phyloP scores from a whole-genome alignment of 2,888 invertebrate genomes.

The Cheilosia impressa region DNA sequence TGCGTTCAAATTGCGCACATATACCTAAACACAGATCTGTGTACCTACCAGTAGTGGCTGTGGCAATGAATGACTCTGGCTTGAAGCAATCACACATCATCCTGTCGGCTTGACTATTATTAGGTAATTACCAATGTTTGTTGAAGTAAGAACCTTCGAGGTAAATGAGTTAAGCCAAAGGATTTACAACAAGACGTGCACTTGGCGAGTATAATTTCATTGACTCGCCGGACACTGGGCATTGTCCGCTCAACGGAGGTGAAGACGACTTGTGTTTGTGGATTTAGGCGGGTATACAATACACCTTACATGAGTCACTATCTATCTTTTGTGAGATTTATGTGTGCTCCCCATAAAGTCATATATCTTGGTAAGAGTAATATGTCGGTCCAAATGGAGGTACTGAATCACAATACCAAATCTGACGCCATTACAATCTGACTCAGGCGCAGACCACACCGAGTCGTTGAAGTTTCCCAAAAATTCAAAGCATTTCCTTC shows the following conservation, averaged over 20 bases:
- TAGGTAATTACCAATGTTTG: constrained; percentile 75
- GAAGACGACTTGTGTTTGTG: not conserved
- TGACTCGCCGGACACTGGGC: constrained; percentile 45
- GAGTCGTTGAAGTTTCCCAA: constrained; percentile 6
- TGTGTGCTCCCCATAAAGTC: not conserved
- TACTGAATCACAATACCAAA: constrained; percentile 10
- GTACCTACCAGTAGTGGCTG: not conserved
- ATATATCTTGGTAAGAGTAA: not conserved
- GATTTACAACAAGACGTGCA: constrained; percentile 17
- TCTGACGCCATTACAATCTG: constrained; percentile 6
- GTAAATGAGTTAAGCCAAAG: constrained; percentile 50
- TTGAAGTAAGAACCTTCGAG: constrained; percentile 65
- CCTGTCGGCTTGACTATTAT: constrained; percentile 75
- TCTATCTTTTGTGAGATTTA: constrained; percentile 7
- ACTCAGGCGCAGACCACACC: constrained; percentile 18
- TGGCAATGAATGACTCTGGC: constrained; percentile 61
- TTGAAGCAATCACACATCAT: constrained; percentile 74
- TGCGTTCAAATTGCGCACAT: not conserved
- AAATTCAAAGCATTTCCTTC: constrained; percentile 26
- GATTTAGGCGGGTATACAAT: not conserved
- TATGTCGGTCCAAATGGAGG: not conserved
- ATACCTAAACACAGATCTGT: not conserved
- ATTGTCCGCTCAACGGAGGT: constrained; percentile 18
- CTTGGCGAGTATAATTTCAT: constrained; percentile 42
- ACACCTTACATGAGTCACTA: constrained; percentile 23